Conservation (phyloP, 2,113 vertebrate species). For the Cisticola juncidis region DNA sequence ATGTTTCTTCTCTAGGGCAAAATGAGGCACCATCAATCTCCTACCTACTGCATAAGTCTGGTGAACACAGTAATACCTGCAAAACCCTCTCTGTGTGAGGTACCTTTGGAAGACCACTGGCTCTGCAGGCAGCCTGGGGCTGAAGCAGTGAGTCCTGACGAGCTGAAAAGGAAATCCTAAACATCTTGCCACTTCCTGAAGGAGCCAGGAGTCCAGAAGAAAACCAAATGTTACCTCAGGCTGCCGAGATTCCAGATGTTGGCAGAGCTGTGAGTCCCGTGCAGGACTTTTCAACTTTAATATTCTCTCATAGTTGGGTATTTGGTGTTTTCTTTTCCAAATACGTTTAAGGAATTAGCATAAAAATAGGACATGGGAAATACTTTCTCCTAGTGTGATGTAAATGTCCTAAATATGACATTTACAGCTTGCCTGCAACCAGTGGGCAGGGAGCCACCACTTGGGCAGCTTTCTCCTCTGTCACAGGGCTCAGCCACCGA, state of each 20-base stretch:
- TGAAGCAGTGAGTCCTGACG: not conserved
- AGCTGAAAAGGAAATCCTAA: not conserved
- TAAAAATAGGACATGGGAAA: not conserved
- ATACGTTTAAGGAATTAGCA: not conserved
- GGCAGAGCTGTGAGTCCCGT: not conserved
- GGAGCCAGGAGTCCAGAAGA: not conserved
- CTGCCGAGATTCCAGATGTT: fast-evolving
- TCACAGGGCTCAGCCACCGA: not conserved
- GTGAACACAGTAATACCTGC: no score
- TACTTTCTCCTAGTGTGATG: not conserved
- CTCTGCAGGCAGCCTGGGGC: not conserved
- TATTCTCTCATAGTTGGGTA: not conserved
- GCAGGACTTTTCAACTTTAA: not conserved
- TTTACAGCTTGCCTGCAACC: not conserved
- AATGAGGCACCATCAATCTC: not conserved
- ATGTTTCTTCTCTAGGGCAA: not conserved
- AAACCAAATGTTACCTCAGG: fast-evolving
- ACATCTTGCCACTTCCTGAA: not conserved
- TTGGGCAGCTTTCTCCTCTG: not conserved
- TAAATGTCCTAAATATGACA: not conserved
- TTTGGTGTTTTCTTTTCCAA: not conserved
- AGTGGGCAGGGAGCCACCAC: not conserved
- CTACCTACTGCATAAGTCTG: not conserved
- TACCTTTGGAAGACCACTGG: not conserved
- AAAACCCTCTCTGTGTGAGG: fast-evolving